Base-by-base conservation (phyloP, 2,797 vertebrate species). In the Okamejei kenojei region DNA sequence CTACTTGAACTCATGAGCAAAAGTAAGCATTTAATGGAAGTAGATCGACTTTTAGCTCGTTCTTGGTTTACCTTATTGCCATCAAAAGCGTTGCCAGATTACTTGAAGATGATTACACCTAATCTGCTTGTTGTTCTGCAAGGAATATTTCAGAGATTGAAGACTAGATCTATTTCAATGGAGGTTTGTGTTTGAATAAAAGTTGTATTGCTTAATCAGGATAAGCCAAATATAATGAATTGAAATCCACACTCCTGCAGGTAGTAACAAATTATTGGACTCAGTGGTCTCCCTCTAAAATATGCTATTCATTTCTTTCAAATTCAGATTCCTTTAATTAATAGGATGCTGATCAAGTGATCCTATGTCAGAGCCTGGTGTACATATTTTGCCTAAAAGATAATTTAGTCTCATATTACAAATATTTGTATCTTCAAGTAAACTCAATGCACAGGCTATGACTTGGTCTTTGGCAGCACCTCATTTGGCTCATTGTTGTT, bases 41-140 rank as follows among this genome's bases (percentile, higher is more conserved):
- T 97, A 0, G 98, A 99, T n/a, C 0, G 1, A 5, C 93, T 94
- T 29, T 94, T 97, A 76, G 94, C 96, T 94, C 96, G 96, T 0
- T 98, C 98, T 32, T 98, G 97, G 96, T 95, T 98, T 93, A 97
- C 93, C 90, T 93, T 98, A 94, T 93, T 99, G 93, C 94, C 96
- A 29, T 13, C 97, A 3, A 32, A 93, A 0, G 80, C 93, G 0
- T 94, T 98, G 93, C 0, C 38, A 0, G 94, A 96, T 0, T 97
- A 96, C 94, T 68, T 96, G 17, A 19, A 0, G 0, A 38, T 11
- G 1, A 68, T 95, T 10, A 94, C 95, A 0, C 21, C 93, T 1
- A 94, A 96, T 7, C 94, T 98, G 26, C 77, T 97, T 32, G 97
- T 97, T 93, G 93, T 95, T 1, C 96, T 99, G 19, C 86, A 94